Evolutionary conservation across 2,797 vertebrate species (phyloP).

Genomic region (Cygnus olor): DNA sequence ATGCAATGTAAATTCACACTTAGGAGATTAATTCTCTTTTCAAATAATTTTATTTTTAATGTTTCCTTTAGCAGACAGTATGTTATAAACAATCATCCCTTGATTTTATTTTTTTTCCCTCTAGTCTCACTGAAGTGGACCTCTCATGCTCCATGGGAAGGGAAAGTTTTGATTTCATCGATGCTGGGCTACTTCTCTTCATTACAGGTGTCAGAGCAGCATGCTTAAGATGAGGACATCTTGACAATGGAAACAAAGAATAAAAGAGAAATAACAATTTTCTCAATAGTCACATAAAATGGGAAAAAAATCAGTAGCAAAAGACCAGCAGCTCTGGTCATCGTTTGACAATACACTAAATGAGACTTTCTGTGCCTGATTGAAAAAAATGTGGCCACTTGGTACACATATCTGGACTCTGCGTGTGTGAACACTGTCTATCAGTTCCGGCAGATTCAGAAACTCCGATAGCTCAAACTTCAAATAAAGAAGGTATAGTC

Average conservation of each 20-base stretch:
- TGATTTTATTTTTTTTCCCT: not conserved
- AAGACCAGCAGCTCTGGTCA: not conserved
- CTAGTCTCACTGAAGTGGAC: not conserved
- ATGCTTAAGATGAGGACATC: not conserved
- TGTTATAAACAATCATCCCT: not conserved
- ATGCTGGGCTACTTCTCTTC: not conserved
- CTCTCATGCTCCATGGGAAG: not conserved
- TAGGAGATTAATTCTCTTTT: not conserved
- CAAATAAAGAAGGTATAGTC: not conserved
- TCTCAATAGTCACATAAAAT: not conserved
- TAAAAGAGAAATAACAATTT: not conserved
- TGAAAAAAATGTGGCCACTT: accelerated
- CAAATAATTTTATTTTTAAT: not conserved
- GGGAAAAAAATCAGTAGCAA: not conserved
- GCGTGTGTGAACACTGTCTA: not conserved
- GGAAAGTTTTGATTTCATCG: not conserved
- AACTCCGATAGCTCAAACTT: not conserved
- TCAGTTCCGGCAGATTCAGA: not conserved
- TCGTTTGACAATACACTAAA: not conserved
- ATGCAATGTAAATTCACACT: not conserved
- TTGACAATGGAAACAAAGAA: not conserved
- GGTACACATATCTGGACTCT: not conserved
- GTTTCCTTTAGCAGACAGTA: not conserved
- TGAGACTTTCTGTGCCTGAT: not conserved
- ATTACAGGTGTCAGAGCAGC: not conserved